Evolutionary conservation across 2,888 invertebrate species (phyloP), one percentile per base, ranked within the genome.

Genomic region (Zhengitettix transpicula): DNA sequence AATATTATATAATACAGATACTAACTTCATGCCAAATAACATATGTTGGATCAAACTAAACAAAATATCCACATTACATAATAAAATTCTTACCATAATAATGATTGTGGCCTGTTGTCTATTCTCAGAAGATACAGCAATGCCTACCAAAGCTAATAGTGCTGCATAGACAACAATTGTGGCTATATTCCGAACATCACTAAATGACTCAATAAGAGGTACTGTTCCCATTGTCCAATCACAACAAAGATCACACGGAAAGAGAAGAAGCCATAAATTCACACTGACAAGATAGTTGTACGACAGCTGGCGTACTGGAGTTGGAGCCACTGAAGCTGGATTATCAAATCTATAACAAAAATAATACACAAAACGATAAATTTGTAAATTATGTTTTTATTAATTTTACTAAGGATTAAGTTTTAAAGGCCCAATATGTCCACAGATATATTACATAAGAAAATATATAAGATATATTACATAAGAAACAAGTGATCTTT

Each of bases 191-290:
- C 96, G 80, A 0, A 80, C 74, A 74, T 97, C 97, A 9, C 79
- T 69, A 71, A 92, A 80, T 47, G 87, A 83, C 66, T 85, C 83
- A 55, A 97, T 78, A 59, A 97, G 74, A 0, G 94, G 89, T 60
- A 97, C 85, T 10, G 93, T 93, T 58, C 92, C 96, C 97, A 97
- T 97, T 55, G 96, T 97, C 96, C 96, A 97, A 76, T 97, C 97
- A 74, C 96, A 96, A 76, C 96, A 96, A 60, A 97, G 79, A 66
- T 89, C 83, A 66, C 87, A 87, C 1, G 97, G 97, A 69, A 89
- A 84, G 58, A 95, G 79, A 65, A 97, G 77, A 65, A 97, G 78
- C 89, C 93, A 93, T 59, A 87, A 79, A 75, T 97, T 97, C 65
- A 95, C 80, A 58, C 91, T 87, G 64, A 93, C 84, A 66, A 97